Evolutionary conservation across 2,113 vertebrate species (phyloP).

Genomic region (Climacteris rufus): DNA sequence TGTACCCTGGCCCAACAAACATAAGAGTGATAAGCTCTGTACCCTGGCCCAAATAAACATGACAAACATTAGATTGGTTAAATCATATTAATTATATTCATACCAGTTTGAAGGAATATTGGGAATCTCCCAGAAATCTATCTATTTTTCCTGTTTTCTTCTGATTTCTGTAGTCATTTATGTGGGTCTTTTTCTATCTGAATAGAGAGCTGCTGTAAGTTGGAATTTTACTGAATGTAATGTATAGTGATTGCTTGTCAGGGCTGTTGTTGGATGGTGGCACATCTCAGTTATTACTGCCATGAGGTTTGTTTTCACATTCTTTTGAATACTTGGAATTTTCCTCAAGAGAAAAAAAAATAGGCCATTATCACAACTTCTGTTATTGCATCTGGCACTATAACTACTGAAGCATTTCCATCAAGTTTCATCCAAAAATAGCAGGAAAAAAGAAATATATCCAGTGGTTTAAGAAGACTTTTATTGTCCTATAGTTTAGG

Average conservation of each 20-base stretch:
- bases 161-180: background rate
- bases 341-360: slow-evolving; percentile 10
- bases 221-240: slow-evolving; percentile 14
- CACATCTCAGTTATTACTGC: slow-evolving; percentile 5
- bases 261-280: background rate
- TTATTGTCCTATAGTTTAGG: background rate
- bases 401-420: background rate
- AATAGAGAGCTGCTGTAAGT: background rate
- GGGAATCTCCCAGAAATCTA: background rate
- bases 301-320: slow-evolving; percentile 23
- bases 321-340: slow-evolving; percentile 4
- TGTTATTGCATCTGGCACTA: slow-evolving; percentile 11
- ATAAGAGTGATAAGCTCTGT: background rate
- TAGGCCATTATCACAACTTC: background rate
- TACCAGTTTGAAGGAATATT: background rate
- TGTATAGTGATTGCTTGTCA: slow-evolving; percentile 8
- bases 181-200: background rate
- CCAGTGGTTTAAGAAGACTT: background rate
- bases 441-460: background rate
- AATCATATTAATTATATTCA: background rate
- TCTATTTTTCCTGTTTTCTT: background rate
- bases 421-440: background rate
- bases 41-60: background rate
- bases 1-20: background rate
- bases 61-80: background rate